Evolutionary conservation across 1,140 invertebrate genomes (phyloP), one percentile per base, ranked within the genome.

Genomic region (Plutomurus gul): DNA sequence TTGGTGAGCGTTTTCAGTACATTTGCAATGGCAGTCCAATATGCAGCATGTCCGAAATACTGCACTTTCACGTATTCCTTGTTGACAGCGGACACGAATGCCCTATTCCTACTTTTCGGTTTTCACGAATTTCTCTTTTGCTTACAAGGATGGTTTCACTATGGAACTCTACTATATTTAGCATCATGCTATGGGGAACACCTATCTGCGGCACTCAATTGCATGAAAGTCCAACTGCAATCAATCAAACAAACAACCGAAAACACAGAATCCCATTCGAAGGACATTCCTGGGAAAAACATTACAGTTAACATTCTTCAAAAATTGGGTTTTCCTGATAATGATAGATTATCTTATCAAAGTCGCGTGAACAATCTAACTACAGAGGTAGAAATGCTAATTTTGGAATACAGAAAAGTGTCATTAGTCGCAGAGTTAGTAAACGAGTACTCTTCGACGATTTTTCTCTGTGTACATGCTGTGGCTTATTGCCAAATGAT

Each of bases 401-500:
- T 65, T 13, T 37, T 60, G 11, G 46, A 49, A 22, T 60, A 49
- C 39, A 39, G 20, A 25, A 49, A 18, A 37, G 22, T 78, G 11
- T 47, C n/a, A 7, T n/a, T 78, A 27, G 18, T 60, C 11, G 13
- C 33, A 25, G 77, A 78, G 1, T n/a, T 40, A 46, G 40, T 79
- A 8, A 79, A 79, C 25, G 20, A 30, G 27, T 76, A 51, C n/a
- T 39, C 56, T 8, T 65, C 78, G 4, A 60, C 39, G 8, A 79
- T 60, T 43, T 56, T 75, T 33, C 16, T 79, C 16, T 30, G 25
- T 11, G 18, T 79, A 36, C 78, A 79, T 47, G n/a, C 27, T 3
- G 40, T 74, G 8, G 72, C 70, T 22, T 79, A 75, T 33, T 65
- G 33, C 71, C 78, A 79, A 39, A 74, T 79, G 39, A 79, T 71